phyloP scores from a whole-genome alignment of 2,888 invertebrate genomes.

The Drosophila falleni region DNA sequence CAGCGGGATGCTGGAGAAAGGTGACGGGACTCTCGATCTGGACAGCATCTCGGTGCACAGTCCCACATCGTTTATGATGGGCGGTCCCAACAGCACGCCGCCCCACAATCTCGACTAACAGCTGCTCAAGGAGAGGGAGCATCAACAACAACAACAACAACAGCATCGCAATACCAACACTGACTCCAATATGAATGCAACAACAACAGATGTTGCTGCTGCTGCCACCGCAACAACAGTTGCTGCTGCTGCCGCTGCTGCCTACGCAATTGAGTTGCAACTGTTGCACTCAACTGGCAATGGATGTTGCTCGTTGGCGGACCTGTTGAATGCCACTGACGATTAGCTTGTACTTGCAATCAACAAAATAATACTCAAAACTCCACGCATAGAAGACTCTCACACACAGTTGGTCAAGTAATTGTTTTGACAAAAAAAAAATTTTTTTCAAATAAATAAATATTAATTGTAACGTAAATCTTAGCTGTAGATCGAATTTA shows the following conservation, averaged over 20 bases:
- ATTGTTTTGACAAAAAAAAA: background rate
- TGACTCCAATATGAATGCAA: slow-evolving; percentile 15
- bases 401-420: slow-evolving; percentile 4
- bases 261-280: slow-evolving; percentile 62
- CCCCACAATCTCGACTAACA: slow-evolving; percentile 84
- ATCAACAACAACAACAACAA: slow-evolving; percentile 20
- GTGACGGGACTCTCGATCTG: slow-evolving; percentile 84
- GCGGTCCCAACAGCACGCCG: slow-evolving; percentile 83
- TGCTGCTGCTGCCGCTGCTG: slow-evolving; percentile 51
- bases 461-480: no score
- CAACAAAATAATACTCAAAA: slow-evolving; percentile 41
- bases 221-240: slow-evolving; percentile 19
- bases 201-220: background rate
- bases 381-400: slow-evolving; percentile 9
- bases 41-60: slow-evolving; percentile 85
- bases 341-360: slow-evolving; percentile 52
- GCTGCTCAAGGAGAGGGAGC: slow-evolving; percentile 51
- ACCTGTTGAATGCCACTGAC: slow-evolving; percentile 57
- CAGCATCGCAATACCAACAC: slow-evolving; percentile 10
- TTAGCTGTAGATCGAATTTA: no score
- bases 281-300: slow-evolving; percentile 50
- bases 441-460: background rate
- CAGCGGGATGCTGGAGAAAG: slow-evolving; percentile 84
- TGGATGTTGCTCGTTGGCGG: slow-evolving; percentile 54
- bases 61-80: slow-evolving; percentile 85